These are phyloP conservation scores for Oenanthe melanoleuca DNA, from an alignment of 2,113 vertebrate species.

Conservation along the genomic window DNA sequence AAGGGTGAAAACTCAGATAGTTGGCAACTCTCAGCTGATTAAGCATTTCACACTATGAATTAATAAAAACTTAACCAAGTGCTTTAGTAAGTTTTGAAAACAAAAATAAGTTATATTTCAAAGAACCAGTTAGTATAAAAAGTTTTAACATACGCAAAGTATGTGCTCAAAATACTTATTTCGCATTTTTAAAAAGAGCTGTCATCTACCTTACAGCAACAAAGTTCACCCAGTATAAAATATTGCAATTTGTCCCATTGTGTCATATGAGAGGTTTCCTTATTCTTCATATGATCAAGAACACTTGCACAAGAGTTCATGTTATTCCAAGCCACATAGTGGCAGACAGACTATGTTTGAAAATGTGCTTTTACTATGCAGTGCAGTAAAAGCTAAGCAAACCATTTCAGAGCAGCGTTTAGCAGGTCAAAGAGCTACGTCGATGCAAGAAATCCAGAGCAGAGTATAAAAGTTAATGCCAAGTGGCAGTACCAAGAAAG, in stretches of 20 bases:
- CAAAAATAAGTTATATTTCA: slow-evolving; percentile 67
- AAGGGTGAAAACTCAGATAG: background rate
- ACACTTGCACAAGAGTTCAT: slow-evolving; percentile 61
- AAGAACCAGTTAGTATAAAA: slow-evolving; percentile 64
- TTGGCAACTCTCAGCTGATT: slow-evolving; percentile 35
- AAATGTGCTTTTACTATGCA: slow-evolving; percentile 53
- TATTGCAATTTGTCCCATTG: slow-evolving; percentile 38
- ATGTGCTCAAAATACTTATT: slow-evolving; percentile 56
- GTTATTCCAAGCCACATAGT: slow-evolving; percentile 55
- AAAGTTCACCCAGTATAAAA: slow-evolving; percentile 56
- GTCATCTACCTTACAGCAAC: slow-evolving; percentile 56
- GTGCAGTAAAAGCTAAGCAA: slow-evolving; percentile 60
- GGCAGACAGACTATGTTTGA: slow-evolving; percentile 58
- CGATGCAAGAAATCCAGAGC: slow-evolving; percentile 4
- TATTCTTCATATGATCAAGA: slow-evolving; percentile 31
- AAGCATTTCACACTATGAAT: slow-evolving; percentile 6
- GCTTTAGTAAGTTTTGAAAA: slow-evolving; percentile 31
- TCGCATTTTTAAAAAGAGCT: slow-evolving; percentile 50
- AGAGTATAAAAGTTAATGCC: slow-evolving; percentile 54
- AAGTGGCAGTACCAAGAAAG: slow-evolving; percentile 47
- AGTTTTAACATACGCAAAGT: slow-evolving; percentile 54
- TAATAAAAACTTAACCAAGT: slow-evolving; percentile 7
- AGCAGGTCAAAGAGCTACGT: slow-evolving; percentile 22
- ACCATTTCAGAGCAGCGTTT: slow-evolving; percentile 30
- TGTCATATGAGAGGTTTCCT: background rate